These are phyloP conservation scores for Zelostemma sp. DNA, from an alignment of 1,140 invertebrate species.

Conservation along the genomic window DNA sequence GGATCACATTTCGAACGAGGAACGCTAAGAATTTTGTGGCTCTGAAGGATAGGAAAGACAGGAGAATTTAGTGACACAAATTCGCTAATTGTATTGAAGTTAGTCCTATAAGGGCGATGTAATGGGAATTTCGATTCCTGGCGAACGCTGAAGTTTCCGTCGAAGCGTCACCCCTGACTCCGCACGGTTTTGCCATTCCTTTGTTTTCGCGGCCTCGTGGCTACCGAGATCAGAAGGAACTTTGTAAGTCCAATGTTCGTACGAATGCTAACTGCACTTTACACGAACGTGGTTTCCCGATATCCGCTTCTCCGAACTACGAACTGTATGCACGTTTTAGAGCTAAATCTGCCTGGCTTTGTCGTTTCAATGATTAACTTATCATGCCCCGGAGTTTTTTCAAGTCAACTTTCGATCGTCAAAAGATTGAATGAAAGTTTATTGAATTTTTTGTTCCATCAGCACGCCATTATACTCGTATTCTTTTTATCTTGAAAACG, in stretches of 20 bases:
- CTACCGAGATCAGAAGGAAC: conserved; percentile 40
- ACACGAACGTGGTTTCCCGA: conserved; percentile 41
- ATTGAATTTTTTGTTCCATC: too few species aligned
- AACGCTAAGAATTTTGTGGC: neutral
- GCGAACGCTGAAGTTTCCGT: conserved; percentile 35
- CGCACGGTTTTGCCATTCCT: conserved; percentile 23
- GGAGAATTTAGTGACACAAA: conserved; percentile 17
- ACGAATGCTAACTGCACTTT: conserved; percentile 40
- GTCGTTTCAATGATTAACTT: too few species aligned
- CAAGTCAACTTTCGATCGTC: too few species aligned
- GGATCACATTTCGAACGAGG: neutral
- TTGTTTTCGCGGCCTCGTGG: conserved; percentile 41
- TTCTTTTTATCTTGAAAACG: too few species aligned
- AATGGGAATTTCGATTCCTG: conserved; percentile 48
- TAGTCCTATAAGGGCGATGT: conserved; percentile 38
- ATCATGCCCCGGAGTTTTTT: too few species aligned
- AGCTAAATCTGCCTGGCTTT: neutral
- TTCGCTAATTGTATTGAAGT: conserved; percentile 48
- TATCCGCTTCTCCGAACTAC: conserved; percentile 14
- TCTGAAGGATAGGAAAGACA: neutral
- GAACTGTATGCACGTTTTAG: neutral
- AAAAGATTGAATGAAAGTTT: too few species aligned
- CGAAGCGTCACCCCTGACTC: neutral
- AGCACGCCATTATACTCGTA: too few species aligned
- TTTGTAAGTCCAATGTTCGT: conserved; percentile 35